These are phyloP conservation scores for Prionace glauca DNA, from an alignment of 2,797 vertebrate species.

Conservation along the genomic window DNA sequence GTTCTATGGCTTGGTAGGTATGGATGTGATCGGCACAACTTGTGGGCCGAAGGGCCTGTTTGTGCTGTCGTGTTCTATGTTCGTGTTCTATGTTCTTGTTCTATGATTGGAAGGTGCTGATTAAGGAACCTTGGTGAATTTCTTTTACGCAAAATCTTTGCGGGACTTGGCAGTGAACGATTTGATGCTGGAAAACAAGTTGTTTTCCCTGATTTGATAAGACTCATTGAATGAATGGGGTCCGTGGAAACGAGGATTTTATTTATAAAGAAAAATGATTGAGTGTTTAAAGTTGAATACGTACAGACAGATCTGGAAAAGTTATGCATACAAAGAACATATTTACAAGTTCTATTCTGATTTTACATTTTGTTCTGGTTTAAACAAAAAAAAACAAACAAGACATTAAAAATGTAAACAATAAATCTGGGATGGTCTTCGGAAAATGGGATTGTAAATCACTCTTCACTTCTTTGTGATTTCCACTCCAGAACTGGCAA, in stretches of 20 bases:
- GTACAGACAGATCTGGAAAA: not conserved
- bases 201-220: not conserved
- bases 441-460: not conserved
- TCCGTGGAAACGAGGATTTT: not conserved
- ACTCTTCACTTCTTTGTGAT: conserved; percentile 70
- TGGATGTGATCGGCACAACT: too few species aligned
- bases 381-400: not conserved
- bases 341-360: not conserved
- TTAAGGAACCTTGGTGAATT: not conserved
- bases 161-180: not conserved
- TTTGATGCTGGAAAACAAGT: not conserved
- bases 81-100: too few species aligned
- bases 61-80: too few species aligned
- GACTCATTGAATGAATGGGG: not conserved
- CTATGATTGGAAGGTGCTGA: too few species aligned
- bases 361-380: not conserved
- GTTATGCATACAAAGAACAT: conserved; percentile 6
- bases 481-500: conserved; percentile 85
- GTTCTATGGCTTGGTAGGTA: too few species aligned
- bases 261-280: not conserved
- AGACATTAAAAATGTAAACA: not conserved
- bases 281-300: not conserved
- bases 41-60: too few species aligned
- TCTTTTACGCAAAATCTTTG: not conserved
- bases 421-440: not conserved